Base-by-base conservation (phyloP, 35 echinoderm and acorn worm genomes). In the Lytechinus variegatus region DNA sequence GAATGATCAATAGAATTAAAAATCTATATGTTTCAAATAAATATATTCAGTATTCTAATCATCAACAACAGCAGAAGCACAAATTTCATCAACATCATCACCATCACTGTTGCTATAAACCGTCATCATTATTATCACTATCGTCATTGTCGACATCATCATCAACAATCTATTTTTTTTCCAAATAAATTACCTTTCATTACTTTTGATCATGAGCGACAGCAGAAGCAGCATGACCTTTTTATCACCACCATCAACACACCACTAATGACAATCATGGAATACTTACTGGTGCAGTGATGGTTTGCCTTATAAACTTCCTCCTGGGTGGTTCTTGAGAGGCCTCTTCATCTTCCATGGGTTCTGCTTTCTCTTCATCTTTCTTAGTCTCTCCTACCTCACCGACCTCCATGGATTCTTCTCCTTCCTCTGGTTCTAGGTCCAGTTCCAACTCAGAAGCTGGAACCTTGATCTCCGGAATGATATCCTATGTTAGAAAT, bases 391-490 rank as follows among this genome's bases (percentile, higher is more conserved):
- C 86, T 9, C 27, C n/a, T 28, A 61, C 87, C 94, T 95, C 66
- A 57, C 87, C 95, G 16, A 91, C 54, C 60, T 95, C 87, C 52
- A 95, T 90, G 66, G 66, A 16, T 24, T 79, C 66, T 24, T 79
- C 66, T 21, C 66, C 66, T 24, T 96, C 95, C 24, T 97, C 97
- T n/a, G 79, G 92, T 71, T 97, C 95, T 87, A 97, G 94, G 16
- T 53, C 55, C 19, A 97, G 13, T 24, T 72, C 58, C 66, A 79
- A 5, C 10, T 94, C 93, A 72, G 52, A 61, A 10, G 95, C 54
- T 9, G 79, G 66, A n/a, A 89, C 87, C 93, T 97, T 99, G 55
- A 99, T 99, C 27, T 99, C 98, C 61, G 98, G 98, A 95, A 99
- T 99, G 5, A 99, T 99, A 86, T 96, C 97, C 98, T 99, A 86